phyloP scores from a whole-genome alignment of 2,113 vertebrate genomes.

The Melanerpes formicivorus region DNA sequence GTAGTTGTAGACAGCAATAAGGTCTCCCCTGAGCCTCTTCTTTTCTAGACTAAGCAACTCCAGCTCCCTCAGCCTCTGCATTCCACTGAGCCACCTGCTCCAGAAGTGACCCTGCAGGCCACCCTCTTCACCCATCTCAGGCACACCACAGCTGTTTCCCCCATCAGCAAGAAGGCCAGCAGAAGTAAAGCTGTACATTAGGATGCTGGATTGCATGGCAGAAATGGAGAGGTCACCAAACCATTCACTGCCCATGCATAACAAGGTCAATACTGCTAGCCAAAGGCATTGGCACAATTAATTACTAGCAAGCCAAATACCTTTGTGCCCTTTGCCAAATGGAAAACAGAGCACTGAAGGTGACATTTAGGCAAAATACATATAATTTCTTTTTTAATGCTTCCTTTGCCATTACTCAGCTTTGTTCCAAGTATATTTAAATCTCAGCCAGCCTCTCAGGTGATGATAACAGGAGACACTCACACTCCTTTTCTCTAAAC shows the following conservation, averaged over 20 bases:
- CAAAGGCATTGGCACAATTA: background rate
- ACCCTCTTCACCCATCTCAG: rapidly evolving
- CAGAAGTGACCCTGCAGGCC: rapidly evolving
- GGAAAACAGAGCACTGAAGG: background rate
- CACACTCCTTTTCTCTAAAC: background rate
- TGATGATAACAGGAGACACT: rapidly evolving
- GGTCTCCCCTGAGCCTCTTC: too few relatives aligned
- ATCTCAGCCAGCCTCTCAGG: background rate
- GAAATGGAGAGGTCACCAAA: background rate
- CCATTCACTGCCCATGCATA: background rate
- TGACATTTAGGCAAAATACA: background rate
- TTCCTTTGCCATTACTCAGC: background rate
- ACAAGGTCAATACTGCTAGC: background rate
- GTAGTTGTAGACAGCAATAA: too few relatives aligned
- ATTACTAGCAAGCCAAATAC: background rate
- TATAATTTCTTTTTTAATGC: too few relatives aligned
- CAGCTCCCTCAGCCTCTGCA: background rate
- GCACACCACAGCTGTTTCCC: rapidly evolving
- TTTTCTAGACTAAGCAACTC: too few relatives aligned
- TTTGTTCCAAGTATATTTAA: background rate
- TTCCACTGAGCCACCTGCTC: background rate
- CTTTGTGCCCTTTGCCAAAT: background rate
- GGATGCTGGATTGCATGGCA: rapidly evolving
- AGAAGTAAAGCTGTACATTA: background rate
- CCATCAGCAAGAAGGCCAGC: background rate